phyloP scores from a whole-genome alignment of 2,797 vertebrate genomes.

The Peromyscus nudipes region DNA sequence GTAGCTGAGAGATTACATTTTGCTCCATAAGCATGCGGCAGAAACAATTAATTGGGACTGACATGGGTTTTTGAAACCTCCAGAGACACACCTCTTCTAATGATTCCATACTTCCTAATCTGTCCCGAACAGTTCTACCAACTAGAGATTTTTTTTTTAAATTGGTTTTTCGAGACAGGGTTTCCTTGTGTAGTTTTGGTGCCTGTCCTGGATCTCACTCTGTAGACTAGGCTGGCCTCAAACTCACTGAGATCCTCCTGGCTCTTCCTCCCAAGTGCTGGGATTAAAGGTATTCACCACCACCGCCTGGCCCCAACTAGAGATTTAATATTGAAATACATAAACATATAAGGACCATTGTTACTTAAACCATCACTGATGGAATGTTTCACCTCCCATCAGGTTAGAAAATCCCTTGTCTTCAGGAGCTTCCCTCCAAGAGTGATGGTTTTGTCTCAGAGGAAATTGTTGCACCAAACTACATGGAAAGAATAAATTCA shows the following conservation, averaged over 20 bases:
- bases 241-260: no score
- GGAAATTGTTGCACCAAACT: neutral
- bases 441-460: neutral
- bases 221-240: no score
- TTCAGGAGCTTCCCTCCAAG: neutral
- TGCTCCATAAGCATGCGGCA: neutral
- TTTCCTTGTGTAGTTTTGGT: no score
- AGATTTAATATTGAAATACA: neutral
- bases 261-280: no score
- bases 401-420: no score
- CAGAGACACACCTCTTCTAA: neutral
- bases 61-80: neutral
- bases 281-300: no score
- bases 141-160: neutral
- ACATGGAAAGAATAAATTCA: no score
- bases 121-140: neutral
- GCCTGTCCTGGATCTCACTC: no score
- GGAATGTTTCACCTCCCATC: neutral
- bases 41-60: neutral
- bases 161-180: no score
- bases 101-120: neutral
- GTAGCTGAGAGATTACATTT: no score
- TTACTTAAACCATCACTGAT: neutral
- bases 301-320: neutral
- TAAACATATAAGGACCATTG: no score